Percentiles rank a stretch among this genome's conserved stretches.
phyloP scores from a whole-genome alignment of 2,888 invertebrate genomes.

The Leptopilina syphax region DNA sequence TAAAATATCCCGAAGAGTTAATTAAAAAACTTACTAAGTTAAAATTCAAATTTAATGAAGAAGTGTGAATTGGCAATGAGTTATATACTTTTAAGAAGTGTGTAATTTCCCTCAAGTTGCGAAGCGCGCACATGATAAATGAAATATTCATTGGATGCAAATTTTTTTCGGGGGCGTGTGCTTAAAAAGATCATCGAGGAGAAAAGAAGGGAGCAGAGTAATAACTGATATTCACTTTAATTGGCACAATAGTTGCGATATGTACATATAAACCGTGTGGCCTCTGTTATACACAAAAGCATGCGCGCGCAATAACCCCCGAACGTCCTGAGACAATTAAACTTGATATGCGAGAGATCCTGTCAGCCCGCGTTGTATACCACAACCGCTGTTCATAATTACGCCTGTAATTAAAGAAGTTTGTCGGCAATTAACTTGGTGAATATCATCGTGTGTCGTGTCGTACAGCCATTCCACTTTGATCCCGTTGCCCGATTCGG shows the following conservation, averaged over 20 bases:
- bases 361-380: constrained; percentile 49
- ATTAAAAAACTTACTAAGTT: background rate
- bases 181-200: constrained; percentile 53
- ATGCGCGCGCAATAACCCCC: constrained; percentile 35
- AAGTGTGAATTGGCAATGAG: constrained; percentile 26
- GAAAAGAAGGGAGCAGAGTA: constrained; percentile 61
- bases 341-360: constrained; percentile 68
- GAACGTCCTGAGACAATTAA: constrained; percentile 65
- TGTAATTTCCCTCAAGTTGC: constrained; percentile 34
- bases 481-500: constrained; percentile 42
- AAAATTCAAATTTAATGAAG: background rate
- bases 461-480: constrained; percentile 44
- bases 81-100: background rate
- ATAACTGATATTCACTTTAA: constrained; percentile 73
- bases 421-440: constrained; percentile 72
- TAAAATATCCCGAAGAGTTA: background rate
- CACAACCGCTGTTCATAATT: constrained; percentile 66
- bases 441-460: constrained; percentile 66
- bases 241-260: constrained; percentile 67
- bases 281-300: constrained; percentile 1
- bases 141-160: constrained; percentile 72
- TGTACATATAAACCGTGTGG: background rate
- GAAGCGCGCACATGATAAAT: constrained; percentile 49
- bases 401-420: constrained; percentile 72
- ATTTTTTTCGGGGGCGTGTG: constrained; percentile 60